Evolutionary conservation across 2,888 invertebrate species (phyloP), one percentile per base, ranked within the genome.

Genomic region (Caenorhabditis japonica): DNA sequence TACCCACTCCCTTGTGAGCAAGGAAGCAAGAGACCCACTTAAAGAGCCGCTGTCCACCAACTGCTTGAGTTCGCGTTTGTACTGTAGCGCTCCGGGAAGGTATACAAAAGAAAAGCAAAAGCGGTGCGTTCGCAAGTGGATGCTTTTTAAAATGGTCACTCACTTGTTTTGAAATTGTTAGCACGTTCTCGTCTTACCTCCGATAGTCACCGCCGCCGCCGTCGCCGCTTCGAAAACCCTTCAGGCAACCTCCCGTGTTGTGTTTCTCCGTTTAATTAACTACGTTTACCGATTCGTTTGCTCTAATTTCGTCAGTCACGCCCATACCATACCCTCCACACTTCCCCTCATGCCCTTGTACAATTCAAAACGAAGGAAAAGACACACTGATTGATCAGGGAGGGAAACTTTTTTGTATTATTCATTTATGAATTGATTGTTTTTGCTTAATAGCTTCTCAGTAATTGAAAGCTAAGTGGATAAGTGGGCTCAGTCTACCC

Each of bases 31-130:
- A 19, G 47, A 56, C 17, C 56, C 66, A 66, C 66, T 66, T 66
- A 66, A 66, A 66, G 66, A 66, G 66, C 66, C 66, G 51, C 66
- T 56, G 66, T 66, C 56, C 56, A 66, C 55, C 56, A 66, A 66
- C 66, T 66, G 56, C 66, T 66, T 66, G 66, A 66, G 56, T 64
- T 64, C 64, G 66, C 56, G 66, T 66, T 66, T 66, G 66, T 66
- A 66, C 66, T 66, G 66, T 56, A 66, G 66, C 66, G 64, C 53
- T 49, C 13, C 17, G 30, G 10, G 13, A 27, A 36, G 36, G 19
- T 36, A 21, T 25, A 21, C 39, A 25, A 25, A 12, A 39, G 36
- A 49, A 34, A 66, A 51, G 56, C 49, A 66, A 66, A 66, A 51
- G 51, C 30, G 49, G 21, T 52, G 66, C 53, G 49, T 47, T 56